phyloP scores from a whole-genome alignment of 2,113 vertebrate species.

The Paralichthys olivaceus region DNA sequence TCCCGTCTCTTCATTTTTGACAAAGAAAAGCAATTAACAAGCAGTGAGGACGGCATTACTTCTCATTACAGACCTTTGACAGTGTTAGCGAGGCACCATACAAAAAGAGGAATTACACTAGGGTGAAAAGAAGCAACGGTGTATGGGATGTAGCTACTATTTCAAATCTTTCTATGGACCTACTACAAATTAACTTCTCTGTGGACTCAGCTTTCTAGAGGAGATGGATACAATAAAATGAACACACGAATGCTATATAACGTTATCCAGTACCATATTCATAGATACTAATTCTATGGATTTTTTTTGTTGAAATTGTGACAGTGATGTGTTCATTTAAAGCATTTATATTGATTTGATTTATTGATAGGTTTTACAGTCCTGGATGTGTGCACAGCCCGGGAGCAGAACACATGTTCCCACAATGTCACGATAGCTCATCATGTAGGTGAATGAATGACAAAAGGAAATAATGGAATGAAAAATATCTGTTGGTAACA shows the following conservation, averaged over 20 bases:
- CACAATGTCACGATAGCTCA: too few relatives aligned
- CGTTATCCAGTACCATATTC: neutral
- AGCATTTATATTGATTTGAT: neutral
- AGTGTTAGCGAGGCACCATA: constrained; percentile 30
- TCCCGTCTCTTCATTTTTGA: constrained; percentile 62
- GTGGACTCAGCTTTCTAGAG: neutral
- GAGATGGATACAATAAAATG: constrained; percentile 4
- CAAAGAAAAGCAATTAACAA: constrained; percentile 80
- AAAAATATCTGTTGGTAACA: constrained; percentile 37
- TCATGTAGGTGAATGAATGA: neutral
- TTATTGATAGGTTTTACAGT: neutral
- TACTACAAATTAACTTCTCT: constrained; percentile 27
- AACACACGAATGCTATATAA: constrained; percentile 4
- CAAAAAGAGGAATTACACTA: constrained; percentile 61
- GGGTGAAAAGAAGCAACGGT: constrained; percentile 31
- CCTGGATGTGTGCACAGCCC: too few relatives aligned
- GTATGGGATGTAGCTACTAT: constrained; percentile 41
- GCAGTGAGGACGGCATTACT: constrained; percentile 53
- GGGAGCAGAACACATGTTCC: too few relatives aligned
- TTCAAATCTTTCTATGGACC: constrained; percentile 20
- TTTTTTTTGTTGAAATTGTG: neutral
- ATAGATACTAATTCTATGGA: neutral
- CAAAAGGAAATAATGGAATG: constrained; percentile 24
- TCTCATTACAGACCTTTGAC: constrained; percentile 66
- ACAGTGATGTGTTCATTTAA: neutral